These are phyloP conservation scores for Pseudomyrmex concolor DNA, from an alignment of 1,140 invertebrate genomes.

Conservation along the genomic window DNA sequence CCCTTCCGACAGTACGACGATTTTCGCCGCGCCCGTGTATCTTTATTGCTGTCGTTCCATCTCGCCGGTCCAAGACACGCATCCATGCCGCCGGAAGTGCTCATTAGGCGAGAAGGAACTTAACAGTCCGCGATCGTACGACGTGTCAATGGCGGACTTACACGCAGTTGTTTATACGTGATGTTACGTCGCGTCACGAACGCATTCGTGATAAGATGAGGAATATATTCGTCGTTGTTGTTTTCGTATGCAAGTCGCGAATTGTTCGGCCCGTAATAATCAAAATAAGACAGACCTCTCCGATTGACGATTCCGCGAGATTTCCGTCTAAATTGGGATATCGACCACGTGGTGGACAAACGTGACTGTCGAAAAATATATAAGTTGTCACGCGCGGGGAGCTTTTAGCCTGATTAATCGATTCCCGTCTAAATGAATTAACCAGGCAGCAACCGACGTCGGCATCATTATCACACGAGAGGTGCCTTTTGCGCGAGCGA, in stretches of 20 bases:
- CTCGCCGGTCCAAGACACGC: slow-evolving; percentile 51
- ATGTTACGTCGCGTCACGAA: neutral
- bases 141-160: slow-evolving; percentile 11
- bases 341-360: neutral
- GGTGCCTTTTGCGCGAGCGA: slow-evolving; percentile 59
- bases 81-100: slow-evolving; percentile 64
- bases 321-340: neutral
- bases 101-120: slow-evolving; percentile 65
- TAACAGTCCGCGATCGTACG: slow-evolving; percentile 41
- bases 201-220: slow-evolving; percentile 21
- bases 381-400: neutral
- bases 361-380: slow-evolving; percentile 44
- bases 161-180: slow-evolving; percentile 25
- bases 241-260: neutral
- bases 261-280: neutral
- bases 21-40: slow-evolving; percentile 17
- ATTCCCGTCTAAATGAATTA: slow-evolving; percentile 79
- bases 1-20: slow-evolving; percentile 2
- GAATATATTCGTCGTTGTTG: neutral
- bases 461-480: slow-evolving; percentile 72
- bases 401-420: slow-evolving; percentile 75
- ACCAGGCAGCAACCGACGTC: slow-evolving; percentile 54
- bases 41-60: slow-evolving; percentile 47
- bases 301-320: neutral
- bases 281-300: neutral